phyloP scores from a whole-genome alignment of 2,888 invertebrate species.

The Platypus cylindrus region DNA sequence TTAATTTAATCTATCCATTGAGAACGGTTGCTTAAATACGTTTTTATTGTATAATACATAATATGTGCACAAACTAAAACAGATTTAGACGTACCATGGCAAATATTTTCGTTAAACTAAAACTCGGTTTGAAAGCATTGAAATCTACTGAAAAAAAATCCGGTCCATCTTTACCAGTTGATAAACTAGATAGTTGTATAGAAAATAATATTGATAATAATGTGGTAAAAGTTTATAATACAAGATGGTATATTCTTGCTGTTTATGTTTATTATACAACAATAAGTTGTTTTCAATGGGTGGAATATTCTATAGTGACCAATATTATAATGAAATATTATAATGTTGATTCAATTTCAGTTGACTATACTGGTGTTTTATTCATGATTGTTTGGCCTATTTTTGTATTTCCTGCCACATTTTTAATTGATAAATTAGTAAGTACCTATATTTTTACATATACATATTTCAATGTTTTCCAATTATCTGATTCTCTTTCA shows the following conservation, averaged over 20 bases:
- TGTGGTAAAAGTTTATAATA: constrained; percentile 45
- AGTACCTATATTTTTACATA: constrained; percentile 37
- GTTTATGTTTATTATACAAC: constrained; percentile 80
- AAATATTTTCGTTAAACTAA: constrained; percentile 8
- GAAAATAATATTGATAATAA: constrained; percentile 6
- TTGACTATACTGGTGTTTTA: constrained; percentile 94
- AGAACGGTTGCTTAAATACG: no score
- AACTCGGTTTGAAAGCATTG: constrained; percentile 4
- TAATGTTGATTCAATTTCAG: constrained; percentile 51
- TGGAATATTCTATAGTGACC: constrained; percentile 85
- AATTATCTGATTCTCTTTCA: constrained; percentile 31
- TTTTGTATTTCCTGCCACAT: constrained; percentile 89
- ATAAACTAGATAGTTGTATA: constrained; percentile 1
- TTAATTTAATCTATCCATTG: no score
- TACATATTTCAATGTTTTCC: neutral
- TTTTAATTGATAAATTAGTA: constrained; percentile 85
- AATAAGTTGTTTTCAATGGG: constrained; percentile 89
- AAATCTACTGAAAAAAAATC: no score
- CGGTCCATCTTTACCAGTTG: no score
- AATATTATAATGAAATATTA: constrained; percentile 70
- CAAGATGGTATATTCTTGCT: constrained; percentile 70
- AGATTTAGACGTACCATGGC: no score
- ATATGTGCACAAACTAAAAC: no score
- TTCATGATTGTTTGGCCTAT: constrained; percentile 94
- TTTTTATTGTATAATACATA: no score